Base-by-base conservation (phyloP, 1,140 invertebrate genomes). In the Eriocheir sinensis region DNA sequence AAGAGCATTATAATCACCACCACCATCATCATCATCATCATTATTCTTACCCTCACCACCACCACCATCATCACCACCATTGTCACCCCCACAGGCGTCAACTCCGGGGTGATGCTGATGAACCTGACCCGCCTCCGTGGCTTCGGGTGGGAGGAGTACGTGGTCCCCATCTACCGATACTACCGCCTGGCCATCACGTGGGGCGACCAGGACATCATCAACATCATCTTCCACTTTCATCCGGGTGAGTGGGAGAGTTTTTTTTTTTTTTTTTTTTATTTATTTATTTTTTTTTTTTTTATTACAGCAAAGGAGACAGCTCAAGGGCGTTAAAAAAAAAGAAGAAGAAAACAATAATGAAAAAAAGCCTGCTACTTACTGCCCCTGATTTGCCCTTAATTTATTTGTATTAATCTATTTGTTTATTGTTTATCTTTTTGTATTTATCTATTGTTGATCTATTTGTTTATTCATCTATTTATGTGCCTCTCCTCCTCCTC, bases 131-230 rank as follows among this genome's bases (percentile, higher is more conserved):
- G 94, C 4, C 79, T 94, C 8, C 79, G 94, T 9, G 44, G 91
- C n/a, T 94, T 94, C 92, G 89, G 94, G 0, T 94, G 94, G 94
- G 94, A 94, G 89, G 94, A 94, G 8, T 94, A 94, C 79, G 89
- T 94, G 48, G 81, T 91, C 21, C 94, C 94, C 32, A 92, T 94
- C n/a, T 94, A 94, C 90, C 83, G 88, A 32, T 90, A 91, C 89
- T 94, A 94, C 81, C 44, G 72, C 17, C 81, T 86, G 17, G 41
- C 89, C n/a, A 94, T 94, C n/a, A 91, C 79, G 0, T 94, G 94
- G 94, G 94, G 94, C 12, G 94, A 94, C 80, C 94, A 94, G 72
- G 94, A 94, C 81, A 94, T 94, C 41, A 94, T 94, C 81, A 94
- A 94, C 41, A 94, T 94, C 34, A 94, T 94, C 41, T 94, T 94